A percentile compares a stretch with the other conserved stretches of the same genome.
phyloP scores from a whole-genome alignment of 2,113 vertebrate species.

The Ceratotherium simum region DNA sequence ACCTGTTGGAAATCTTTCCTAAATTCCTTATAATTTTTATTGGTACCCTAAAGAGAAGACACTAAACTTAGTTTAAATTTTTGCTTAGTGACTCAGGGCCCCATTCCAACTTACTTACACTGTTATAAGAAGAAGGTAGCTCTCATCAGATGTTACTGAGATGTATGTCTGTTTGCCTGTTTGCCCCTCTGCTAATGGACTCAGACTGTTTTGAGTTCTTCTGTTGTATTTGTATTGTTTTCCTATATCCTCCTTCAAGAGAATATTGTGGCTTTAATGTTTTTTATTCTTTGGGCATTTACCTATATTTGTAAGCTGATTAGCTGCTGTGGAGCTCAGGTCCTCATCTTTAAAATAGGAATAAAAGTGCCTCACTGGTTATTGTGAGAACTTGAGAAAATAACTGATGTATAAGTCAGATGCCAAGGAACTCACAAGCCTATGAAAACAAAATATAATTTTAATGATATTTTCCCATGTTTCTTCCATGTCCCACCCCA shows the following conservation, averaged over 20 bases:
- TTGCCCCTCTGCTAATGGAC: background rate
- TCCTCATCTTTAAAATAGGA: background rate
- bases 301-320: background rate
- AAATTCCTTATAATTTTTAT: background rate
- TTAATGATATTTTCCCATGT: background rate
- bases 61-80: background rate
- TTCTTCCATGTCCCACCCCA: background rate
- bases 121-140: background rate
- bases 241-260: background rate
- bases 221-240: background rate
- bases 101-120: background rate
- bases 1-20: background rate
- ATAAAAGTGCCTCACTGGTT: background rate
- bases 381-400: background rate
- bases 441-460: background rate
- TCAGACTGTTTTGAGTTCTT: background rate
- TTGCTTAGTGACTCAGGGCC: background rate
- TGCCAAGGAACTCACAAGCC: background rate
- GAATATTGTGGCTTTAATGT: background rate
- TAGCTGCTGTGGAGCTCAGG: background rate
- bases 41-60: background rate
- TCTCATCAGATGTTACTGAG: background rate
- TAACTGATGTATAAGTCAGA: background rate
- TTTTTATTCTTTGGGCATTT: background rate
- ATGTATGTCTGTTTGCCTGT: too few relatives aligned